Conservation (phyloP, 2,113 vertebrate genomes). For the Notothenia rossii region DNA sequence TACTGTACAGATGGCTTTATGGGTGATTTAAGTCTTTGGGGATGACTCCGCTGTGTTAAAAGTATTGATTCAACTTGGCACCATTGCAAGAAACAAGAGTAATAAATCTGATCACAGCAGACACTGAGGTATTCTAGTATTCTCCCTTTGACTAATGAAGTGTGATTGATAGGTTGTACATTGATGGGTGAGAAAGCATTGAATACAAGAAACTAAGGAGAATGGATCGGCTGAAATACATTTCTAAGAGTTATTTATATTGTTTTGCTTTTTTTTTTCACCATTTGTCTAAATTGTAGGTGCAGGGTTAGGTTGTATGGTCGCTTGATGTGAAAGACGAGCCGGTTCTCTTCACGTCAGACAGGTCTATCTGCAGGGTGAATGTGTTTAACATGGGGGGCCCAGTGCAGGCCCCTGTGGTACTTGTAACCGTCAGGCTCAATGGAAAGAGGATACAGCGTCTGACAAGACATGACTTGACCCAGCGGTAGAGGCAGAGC, state of each 20-base stretch:
- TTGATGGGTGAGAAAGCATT: not conserved
- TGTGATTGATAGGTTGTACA: conserved; percentile 7
- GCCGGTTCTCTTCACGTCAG: conserved; percentile 53
- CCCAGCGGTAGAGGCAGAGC: conserved; percentile 55
- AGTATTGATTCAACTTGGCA: not conserved
- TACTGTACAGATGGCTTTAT: conserved; percentile 18
- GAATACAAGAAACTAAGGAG: not conserved
- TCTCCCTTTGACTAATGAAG: not conserved
- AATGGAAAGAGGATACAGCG: conserved; percentile 75
- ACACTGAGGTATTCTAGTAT: not conserved
- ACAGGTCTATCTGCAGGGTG: conserved; percentile 66
- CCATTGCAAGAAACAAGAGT: not conserved
- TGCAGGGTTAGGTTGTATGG: not conserved
- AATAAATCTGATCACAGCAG: conserved; percentile 4
- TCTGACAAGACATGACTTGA: conserved; percentile 81
- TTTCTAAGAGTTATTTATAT: not conserved
- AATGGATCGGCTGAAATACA: not conserved
- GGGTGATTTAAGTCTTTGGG: not conserved
- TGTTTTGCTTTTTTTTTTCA: not conserved
- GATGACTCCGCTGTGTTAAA: not conserved
- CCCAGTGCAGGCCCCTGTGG: conserved; percentile 47
- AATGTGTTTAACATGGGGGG: conserved; percentile 75
- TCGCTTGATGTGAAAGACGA: conserved; percentile 68
- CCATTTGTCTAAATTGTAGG: conserved; percentile 34
- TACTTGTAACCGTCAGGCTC: conserved; percentile 49